Evolutionary conservation across 1,140 invertebrate genomes (phyloP).

Genomic region (Drosophila repletoides): DNA sequence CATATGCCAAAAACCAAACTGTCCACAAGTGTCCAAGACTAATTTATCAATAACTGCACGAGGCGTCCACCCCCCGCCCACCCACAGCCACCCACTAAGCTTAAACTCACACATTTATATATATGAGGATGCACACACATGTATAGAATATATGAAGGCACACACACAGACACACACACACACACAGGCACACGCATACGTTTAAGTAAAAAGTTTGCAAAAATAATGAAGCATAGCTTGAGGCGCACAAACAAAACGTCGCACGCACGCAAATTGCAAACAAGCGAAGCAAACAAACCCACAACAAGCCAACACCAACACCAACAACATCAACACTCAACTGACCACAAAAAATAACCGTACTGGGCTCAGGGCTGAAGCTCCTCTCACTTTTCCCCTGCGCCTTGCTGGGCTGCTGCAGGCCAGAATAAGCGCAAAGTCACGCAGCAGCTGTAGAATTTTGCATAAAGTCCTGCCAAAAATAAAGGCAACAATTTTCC

Average conservation of each 20-base stretch:
- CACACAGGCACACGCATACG: conserved; percentile 9
- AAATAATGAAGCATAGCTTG: conserved; percentile 73
- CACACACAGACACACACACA: conserved; percentile 8
- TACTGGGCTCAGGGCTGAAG: conserved; percentile 17
- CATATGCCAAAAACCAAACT: conserved; percentile 54
- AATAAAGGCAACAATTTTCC: conserved; percentile 21
- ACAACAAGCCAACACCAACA: conserved; percentile 39
- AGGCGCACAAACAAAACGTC: conserved; percentile 52
- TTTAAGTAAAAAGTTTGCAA: conserved; percentile 72
- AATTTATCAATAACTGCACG: conserved; percentile 70
- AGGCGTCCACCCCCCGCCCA: background rate
- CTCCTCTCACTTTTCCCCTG: background rate
- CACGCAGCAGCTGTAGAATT: conserved; percentile 54
- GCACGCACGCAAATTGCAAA: conserved; percentile 62
- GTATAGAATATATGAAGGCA: background rate
- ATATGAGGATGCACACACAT: too few relatives aligned
- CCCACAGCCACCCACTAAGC: too few relatives aligned
- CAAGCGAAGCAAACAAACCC: conserved; percentile 61
- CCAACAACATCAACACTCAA: conserved; percentile 30
- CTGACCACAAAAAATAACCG: conserved; percentile 58
- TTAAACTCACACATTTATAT: conserved; percentile 10
- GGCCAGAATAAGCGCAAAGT: conserved; percentile 39
- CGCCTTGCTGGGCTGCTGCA: conserved; percentile 13
- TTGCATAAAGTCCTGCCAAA: conserved; percentile 48
- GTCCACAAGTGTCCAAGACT: conserved; percentile 73